These are phyloP conservation scores for Gasterosteus aculeatus DNA, from an alignment of 2,113 vertebrate genomes.

Conservation along the genomic window DNA sequence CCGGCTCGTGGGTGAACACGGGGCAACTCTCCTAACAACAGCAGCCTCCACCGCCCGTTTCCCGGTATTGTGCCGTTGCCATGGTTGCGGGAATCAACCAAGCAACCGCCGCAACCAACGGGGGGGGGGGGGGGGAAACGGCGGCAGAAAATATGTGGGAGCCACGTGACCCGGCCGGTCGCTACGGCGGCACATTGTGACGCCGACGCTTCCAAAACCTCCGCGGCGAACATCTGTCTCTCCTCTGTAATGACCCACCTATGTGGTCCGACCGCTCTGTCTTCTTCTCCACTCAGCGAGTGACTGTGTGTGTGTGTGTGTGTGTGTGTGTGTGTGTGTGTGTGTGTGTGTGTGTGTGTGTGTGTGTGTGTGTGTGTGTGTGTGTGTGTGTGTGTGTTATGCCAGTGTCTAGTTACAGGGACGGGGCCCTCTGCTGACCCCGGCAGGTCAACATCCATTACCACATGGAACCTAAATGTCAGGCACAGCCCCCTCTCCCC, in stretches of 20 bases:
- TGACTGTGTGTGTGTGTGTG: constrained; percentile 64
- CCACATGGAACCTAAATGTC: constrained; percentile 76
- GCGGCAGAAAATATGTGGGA: not conserved
- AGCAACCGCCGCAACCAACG: too few species aligned
- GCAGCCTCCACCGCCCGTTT: constrained; percentile 18
- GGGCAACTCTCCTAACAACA: constrained; percentile 47
- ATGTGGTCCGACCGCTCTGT: constrained; percentile 67
- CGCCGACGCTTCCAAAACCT: constrained; percentile 28
- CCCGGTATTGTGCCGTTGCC: constrained; percentile 10
- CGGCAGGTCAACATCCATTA: constrained; percentile 77
- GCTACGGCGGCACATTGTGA: constrained; percentile 1
- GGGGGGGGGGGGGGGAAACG: too few species aligned
- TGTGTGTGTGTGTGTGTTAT: constrained; percentile 53
- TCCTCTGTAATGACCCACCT: constrained; percentile 52
- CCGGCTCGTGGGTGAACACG: constrained; percentile 54
- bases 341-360: constrained; percentile 59
- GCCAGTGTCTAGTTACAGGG: constrained; percentile 76
- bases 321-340: constrained; percentile 39
- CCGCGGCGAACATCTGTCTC: constrained; percentile 64
- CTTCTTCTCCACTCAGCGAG: constrained; percentile 49
- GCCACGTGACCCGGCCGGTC: not conserved
- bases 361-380: constrained; percentile 38
- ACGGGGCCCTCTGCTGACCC: constrained; percentile 74
- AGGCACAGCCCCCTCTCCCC: constrained; percentile 44
- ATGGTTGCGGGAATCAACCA: constrained; percentile 15